Base-by-base conservation (phyloP, 2,113 vertebrate genomes). In the Saguinus imperator region DNA sequence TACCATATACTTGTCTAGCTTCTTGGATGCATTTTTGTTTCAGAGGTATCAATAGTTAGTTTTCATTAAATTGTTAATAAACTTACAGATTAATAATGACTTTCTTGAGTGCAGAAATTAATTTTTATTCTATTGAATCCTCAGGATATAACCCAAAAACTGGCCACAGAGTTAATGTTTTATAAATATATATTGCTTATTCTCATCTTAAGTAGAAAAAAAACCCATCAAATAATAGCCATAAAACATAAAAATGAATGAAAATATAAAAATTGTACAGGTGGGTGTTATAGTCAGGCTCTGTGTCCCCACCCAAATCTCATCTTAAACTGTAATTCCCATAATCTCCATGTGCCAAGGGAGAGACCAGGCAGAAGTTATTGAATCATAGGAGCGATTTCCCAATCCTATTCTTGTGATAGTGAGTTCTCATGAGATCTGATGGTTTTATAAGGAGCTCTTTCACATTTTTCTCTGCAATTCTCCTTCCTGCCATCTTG, bases 21-120 rank as follows among this genome's bases (percentile, higher is more conserved):
- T 93, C 61, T 87, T 93, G 61, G 12, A 32, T 43, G 27, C 17
- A 12, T 91, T 29, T 88, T 94, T 66, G 21, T 66, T 96, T 90
- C 35, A 70, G 43, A 40, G 6, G 8, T 72, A 9, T 50, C 25
- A 81, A 72, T 79, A 43, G 32, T n/a, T 87, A 52, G 32, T 79
- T 95, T 73, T 82, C 7, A 52, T 45, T 55, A 81, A 81, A 73
- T 87, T 89, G 37, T 72, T 77, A 92, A 80, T 32, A 92, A 84
- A 8, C 12, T 75, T 50, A 68, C 9, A 61, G 57, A 80, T 84
- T 57, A 40, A n/a, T 76, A 89, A 82, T 72, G 27, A 85, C 87
- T 84, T 90, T 18, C 25, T 68, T 87, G 48, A 90, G 3, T 4
- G 4, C 14, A 75, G 21, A 23, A 50, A 50, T 50, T 72, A 35